Evolutionary conservation across 2,113 vertebrate genomes (phyloP).

Genomic region (Psittacara wagleri): DNA sequence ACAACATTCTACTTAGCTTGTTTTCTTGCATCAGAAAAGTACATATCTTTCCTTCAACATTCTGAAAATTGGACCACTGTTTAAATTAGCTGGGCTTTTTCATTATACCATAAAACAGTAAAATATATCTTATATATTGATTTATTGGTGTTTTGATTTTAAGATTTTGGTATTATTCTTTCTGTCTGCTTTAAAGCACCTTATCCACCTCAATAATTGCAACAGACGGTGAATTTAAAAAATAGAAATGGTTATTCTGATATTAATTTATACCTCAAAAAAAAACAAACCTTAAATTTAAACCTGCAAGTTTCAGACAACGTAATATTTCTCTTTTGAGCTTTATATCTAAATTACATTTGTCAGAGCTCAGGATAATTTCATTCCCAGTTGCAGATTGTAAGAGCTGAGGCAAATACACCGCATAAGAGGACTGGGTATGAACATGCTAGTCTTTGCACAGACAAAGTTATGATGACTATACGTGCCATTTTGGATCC

Average conservation of each 20-base stretch:
- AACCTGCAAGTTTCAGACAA: not conserved
- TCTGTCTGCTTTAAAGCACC: not conserved
- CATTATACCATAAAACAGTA: not conserved
- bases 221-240: not conserved
- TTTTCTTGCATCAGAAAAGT: not conserved
- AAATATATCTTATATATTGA: not conserved
- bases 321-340: not conserved
- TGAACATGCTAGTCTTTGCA: not conserved
- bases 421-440: fast-evolving
- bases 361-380: not conserved
- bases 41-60: not conserved
- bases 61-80: not conserved
- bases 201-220: not conserved
- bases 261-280: not conserved
- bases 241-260: not conserved
- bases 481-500: not conserved
- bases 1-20: not conserved
- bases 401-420: not conserved
- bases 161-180: not conserved
- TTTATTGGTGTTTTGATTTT: not conserved
- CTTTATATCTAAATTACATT: not conserved
- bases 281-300: not conserved
- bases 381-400: not conserved
- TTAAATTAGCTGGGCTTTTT: not conserved
- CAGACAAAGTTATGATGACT: not conserved